Evolutionary conservation across 1,140 invertebrate genomes (phyloP), one percentile per base, ranked within the genome.

Genomic region (Aphelenchoides avenae): DNA sequence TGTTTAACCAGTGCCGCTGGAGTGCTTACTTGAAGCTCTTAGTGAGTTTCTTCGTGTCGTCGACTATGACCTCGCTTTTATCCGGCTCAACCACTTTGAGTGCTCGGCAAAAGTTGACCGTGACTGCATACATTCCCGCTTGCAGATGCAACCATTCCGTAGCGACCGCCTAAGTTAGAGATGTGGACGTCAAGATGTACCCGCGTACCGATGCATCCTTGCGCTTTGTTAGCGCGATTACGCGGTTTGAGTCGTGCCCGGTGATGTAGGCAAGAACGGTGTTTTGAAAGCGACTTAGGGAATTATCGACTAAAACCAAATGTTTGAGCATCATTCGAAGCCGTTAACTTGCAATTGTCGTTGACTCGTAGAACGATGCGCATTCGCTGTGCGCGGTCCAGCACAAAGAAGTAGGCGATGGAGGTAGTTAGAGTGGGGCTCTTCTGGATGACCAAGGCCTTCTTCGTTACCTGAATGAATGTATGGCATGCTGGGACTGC

Each of bases 1-100:
- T 43, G 1, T 30, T 15, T 2, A 43, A 43, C 22, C 11, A 7
- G 7, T 37, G 40, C 22, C 20, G n/a, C n/a, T 6, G 24, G n/a
- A 22, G 15, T n/a, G 11, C 31, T 34, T 24, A 64, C 66, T 69
- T 68, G 22, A 69, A 65, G 15, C 61, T 9, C 44, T 65, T 65
- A 34, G 63, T 65, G 24, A 65, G 39, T 20, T 46, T 33, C 11
- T 34, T 37, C 41, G 42, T 52, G 5, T 51, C 40, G 27, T 69
- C 66, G 13, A 65, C 7, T 30, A 65, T 65, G 27, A 51, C 33
- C 13, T 70, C 63, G 7, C 41, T 44, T 36, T 44, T 56, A 43
- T 65, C 57, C 6, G 63, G 66, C 30, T 65, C 63, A 13, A 66
- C 31, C 26, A 65, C 59, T 51, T 69, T 61, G 5, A 65, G 47